Evolutionary conservation across 2,888 invertebrate species (phyloP).

Genomic region (Heliconius sara): DNA sequence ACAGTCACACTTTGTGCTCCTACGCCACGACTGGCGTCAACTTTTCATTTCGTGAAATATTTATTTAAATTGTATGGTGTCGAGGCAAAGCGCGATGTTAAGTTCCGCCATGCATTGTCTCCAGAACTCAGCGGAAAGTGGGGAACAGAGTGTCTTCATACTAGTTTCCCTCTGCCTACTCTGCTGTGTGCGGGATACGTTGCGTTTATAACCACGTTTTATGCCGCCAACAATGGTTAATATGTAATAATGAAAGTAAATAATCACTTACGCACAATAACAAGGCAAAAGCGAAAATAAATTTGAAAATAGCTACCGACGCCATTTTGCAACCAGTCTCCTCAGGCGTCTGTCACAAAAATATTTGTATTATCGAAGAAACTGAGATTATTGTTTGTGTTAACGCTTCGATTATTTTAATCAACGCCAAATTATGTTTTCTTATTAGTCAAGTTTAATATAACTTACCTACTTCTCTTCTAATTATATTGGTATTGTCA

Average conservation of each 20-base stretch:
- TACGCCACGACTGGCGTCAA: too few relatives aligned
- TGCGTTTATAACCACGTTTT: background rate
- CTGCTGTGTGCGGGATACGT: too few relatives aligned
- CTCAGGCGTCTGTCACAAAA: conserved; percentile 32
- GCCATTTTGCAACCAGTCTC: conserved; percentile 32
- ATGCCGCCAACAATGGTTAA: background rate
- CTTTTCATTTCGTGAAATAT: too few relatives aligned
- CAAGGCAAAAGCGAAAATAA: background rate
- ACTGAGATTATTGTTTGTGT: conserved; percentile 29
- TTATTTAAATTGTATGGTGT: too few relatives aligned
- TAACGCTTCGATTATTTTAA: conserved; percentile 48
- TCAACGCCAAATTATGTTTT: conserved; percentile 36
- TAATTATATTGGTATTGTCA: conserved; percentile 11
- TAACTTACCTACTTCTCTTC: conserved; percentile 12
- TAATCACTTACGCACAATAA: conserved; percentile 12
- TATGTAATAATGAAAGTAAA: background rate
- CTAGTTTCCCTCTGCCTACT: too few relatives aligned
- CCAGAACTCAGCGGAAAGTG: too few relatives aligned
- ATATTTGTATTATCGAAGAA: conserved; percentile 38
- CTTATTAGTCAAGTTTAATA: conserved; percentile 25
- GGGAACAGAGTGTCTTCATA: too few relatives aligned
- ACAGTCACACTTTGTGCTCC: too few relatives aligned
- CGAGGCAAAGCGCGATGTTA: too few relatives aligned
- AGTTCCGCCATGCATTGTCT: too few relatives aligned
- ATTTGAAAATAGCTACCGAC: conserved; percentile 36